phyloP scores from a whole-genome alignment of 1,140 invertebrate species.

The Berghia stephanieae region DNA sequence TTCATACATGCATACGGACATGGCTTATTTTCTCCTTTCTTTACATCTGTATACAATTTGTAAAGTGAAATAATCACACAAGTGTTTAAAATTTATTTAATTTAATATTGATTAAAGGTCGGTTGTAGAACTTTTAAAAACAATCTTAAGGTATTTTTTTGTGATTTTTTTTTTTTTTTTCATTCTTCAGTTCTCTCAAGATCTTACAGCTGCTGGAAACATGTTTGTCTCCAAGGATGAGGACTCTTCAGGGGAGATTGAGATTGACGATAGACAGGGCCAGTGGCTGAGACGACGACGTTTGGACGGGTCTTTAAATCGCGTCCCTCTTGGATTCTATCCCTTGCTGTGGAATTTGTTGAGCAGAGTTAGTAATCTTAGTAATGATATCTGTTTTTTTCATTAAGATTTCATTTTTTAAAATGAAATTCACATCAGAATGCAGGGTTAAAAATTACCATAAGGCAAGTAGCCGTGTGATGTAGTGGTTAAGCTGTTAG shows the following conservation, averaged over 20 bases:
- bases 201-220: too few species aligned
- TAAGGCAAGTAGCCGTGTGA: too few species aligned
- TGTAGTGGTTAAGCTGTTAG: too few species aligned
- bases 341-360: constrained; percentile 91
- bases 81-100: neutral
- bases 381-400: neutral
- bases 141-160: too few species aligned
- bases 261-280: constrained; percentile 84
- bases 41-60: too few species aligned
- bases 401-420: too few species aligned
- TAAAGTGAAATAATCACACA: too few species aligned
- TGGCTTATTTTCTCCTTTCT: too few species aligned
- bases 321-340: constrained; percentile 97
- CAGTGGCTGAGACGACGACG: constrained; percentile 94
- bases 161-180: too few species aligned
- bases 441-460: too few species aligned
- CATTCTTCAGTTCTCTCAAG: neutral
- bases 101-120: neutral
- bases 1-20: too few species aligned
- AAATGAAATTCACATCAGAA: too few species aligned
- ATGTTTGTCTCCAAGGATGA: neutral
- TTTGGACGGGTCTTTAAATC: constrained; percentile 95
- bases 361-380: constrained; percentile 71
- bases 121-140: neutral
- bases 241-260: constrained; percentile 44